Evolutionary conservation across 2,888 invertebrate genomes (phyloP).

Genomic region (Hypercompe scribonia): DNA sequence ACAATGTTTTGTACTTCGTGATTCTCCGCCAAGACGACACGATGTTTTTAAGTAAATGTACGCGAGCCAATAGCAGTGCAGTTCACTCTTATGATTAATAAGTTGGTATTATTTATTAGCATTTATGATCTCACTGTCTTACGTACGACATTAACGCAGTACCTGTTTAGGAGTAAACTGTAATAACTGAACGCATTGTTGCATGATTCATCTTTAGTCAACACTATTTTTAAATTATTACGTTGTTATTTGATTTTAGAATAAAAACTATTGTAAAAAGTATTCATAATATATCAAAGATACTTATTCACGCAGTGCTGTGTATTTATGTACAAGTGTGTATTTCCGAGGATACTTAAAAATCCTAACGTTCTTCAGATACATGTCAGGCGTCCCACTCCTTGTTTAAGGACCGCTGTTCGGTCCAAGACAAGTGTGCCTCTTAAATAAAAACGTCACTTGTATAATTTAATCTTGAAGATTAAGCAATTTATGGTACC

Average conservation of each 20-base stretch:
- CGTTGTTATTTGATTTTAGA: slow-evolving; percentile 15
- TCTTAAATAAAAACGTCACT: background rate
- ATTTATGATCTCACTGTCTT: slow-evolving; percentile 58
- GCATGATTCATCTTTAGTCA: slow-evolving; percentile 40
- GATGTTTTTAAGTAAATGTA: slow-evolving; percentile 29
- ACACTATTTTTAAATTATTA: slow-evolving; percentile 44
- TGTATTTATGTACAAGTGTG: too few relatives aligned
- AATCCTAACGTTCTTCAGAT: background rate
- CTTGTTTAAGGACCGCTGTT: background rate
- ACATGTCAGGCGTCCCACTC: background rate
- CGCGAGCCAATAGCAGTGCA: slow-evolving; percentile 23
- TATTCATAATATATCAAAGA: too few relatives aligned
- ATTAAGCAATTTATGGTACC: background rate
- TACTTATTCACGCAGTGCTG: too few relatives aligned
- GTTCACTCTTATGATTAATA: background rate
- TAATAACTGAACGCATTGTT: slow-evolving; percentile 40
- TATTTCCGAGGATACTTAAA: background rate
- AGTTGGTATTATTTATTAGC: slow-evolving; percentile 3
- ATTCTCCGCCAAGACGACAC: slow-evolving; percentile 21
- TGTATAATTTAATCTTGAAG: background rate
- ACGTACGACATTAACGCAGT: slow-evolving; percentile 51
- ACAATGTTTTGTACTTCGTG: slow-evolving; percentile 30
- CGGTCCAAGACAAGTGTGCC: too few relatives aligned
- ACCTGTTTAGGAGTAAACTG: slow-evolving; percentile 39
- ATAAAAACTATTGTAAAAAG: background rate